phyloP scores from a whole-genome alignment of 2,888 invertebrate species.

The Drosophila nigritarsus region DNA sequence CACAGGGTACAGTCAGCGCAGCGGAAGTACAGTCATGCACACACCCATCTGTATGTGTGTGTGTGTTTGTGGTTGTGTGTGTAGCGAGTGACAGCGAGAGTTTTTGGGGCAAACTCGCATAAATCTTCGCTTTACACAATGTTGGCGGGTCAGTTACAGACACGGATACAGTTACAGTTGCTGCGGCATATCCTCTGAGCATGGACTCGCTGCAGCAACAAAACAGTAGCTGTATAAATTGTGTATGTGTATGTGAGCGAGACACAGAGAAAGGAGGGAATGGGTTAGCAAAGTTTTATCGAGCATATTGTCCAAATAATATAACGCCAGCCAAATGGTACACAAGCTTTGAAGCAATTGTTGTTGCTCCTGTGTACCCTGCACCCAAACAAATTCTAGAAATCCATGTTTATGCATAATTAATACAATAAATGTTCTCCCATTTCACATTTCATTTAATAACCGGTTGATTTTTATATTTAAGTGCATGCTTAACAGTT shows the following conservation, averaged over 20 bases:
- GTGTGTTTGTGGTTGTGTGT: not conserved
- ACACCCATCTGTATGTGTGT: conserved; percentile 32
- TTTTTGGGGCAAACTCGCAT: conserved; percentile 80
- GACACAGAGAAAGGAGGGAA: conserved; percentile 14
- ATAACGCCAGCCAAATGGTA: conserved; percentile 43
- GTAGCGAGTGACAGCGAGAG: conserved; percentile 44
- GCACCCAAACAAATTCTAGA: not conserved
- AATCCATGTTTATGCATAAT: not conserved
- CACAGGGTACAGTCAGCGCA: conserved; percentile 72
- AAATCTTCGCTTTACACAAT: conserved; percentile 83
- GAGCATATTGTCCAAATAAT: conserved; percentile 78
- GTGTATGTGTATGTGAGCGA: conserved; percentile 5
- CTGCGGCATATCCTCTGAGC: conserved; percentile 35
- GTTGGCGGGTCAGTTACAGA: conserved; percentile 83
- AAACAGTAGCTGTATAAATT: conserved; percentile 46
- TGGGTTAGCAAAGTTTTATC: conserved; percentile 68
- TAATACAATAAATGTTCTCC: not conserved
- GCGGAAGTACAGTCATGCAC: conserved; percentile 74
- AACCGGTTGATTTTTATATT: not conserved
- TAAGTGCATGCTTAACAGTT: not conserved
- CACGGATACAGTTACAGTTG: conserved; percentile 36
- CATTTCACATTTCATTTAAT: not conserved
- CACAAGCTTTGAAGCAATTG: conserved; percentile 31
- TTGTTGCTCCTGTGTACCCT: conserved; percentile 20
- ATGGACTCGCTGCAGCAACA: conserved; percentile 14